Percentiles rank a stretch among this genome's conserved stretches.
Conservation (phyloP, 2,113 vertebrate genomes). For the Erythrocercus mccallii region DNA sequence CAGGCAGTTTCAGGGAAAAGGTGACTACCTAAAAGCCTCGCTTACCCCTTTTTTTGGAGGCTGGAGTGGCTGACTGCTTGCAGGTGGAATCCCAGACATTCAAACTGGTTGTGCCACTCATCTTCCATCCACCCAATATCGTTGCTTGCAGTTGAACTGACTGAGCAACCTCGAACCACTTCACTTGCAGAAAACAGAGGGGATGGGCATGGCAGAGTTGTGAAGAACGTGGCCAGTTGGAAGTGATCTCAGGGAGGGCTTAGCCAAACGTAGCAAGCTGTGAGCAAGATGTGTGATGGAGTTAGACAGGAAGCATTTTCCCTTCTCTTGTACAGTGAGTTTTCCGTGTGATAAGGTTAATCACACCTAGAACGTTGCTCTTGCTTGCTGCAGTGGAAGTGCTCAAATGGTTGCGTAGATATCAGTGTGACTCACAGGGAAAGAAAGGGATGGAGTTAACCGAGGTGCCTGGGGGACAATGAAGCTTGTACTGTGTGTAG, state of each 20-base stretch:
- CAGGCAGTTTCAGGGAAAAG: neutral
- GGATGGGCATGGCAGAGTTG: neutral
- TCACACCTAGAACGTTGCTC: neutral
- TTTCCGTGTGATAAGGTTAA: neutral
- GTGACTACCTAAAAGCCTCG: neutral
- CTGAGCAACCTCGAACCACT: neutral
- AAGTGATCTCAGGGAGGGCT: constrained; percentile 1
- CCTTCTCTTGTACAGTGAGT: neutral
- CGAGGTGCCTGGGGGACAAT: neutral
- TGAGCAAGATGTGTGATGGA: neutral
- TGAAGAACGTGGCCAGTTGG: neutral
- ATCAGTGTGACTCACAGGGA: neutral
- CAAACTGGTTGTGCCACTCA: neutral
- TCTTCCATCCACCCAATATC: neutral
- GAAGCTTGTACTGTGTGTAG: neutral
- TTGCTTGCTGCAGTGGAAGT: neutral
- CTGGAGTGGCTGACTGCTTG: neutral
- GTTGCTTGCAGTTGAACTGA: neutral
- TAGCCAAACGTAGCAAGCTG: neutral
- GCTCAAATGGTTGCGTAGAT: neutral
- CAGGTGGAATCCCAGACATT: neutral
- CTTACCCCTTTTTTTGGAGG: neutral
- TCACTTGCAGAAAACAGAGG: neutral
- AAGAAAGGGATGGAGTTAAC: neutral
- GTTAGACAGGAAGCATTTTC: neutral